These are phyloP conservation scores for Gambusia holbrooki DNA, from an alignment of 2,113 vertebrate genomes.

Conservation along the genomic window DNA sequence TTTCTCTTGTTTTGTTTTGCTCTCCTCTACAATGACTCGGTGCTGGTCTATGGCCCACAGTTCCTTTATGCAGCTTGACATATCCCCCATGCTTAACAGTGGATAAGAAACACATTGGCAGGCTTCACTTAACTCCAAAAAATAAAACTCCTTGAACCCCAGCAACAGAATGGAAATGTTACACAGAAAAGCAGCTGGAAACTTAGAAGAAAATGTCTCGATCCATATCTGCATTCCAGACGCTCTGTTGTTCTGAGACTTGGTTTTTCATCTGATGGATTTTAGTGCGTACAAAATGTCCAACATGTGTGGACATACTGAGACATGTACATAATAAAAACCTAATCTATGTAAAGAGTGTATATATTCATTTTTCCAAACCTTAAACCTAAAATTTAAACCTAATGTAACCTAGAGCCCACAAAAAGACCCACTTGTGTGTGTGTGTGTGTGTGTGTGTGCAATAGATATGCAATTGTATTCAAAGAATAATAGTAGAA, in stretches of 20 bases:
- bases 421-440: no score
- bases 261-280: slow-evolving; percentile 10
- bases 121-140: slow-evolving; percentile 55
- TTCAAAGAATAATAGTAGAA: background rate
- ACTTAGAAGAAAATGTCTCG: slow-evolving; percentile 50
- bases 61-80: slow-evolving; percentile 55
- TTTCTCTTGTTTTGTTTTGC: slow-evolving; percentile 24
- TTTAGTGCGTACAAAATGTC: slow-evolving; percentile 30
- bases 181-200: slow-evolving; percentile 42
- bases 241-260: slow-evolving; percentile 37
- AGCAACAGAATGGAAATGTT: slow-evolving; percentile 50
- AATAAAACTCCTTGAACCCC: slow-evolving; percentile 61
- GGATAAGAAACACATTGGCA: slow-evolving; percentile 80
- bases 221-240: slow-evolving; percentile 56
- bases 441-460: no score
- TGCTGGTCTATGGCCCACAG: slow-evolving; percentile 60
- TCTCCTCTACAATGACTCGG: slow-evolving; percentile 47
- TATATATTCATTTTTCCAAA: background rate
- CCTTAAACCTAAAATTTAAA: no score
- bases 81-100: slow-evolving; percentile 67
- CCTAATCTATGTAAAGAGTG: background rate
- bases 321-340: slow-evolving; percentile 10
- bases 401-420: no score
- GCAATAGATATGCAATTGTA: background rate
- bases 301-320: slow-evolving; percentile 27